Base-by-base conservation (phyloP, 53 echinoderm and acorn worm species). In the Arbacia lixula region DNA sequence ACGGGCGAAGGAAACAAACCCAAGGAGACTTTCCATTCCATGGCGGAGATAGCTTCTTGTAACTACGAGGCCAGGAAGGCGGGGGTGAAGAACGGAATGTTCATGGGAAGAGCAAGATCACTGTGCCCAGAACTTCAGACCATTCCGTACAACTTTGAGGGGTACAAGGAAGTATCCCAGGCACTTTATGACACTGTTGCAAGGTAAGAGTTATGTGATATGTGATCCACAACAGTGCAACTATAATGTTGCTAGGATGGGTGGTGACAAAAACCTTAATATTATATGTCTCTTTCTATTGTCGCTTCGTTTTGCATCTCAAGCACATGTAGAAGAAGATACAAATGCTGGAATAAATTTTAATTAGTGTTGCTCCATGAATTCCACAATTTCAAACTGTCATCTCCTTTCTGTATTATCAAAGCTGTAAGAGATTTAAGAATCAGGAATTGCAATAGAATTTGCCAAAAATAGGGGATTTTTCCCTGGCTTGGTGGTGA, bases 101-200 rank as follows among this genome's bases (percentile, higher is more conserved):
- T 87, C 52, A 94, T 98, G 94, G 98, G 98, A 19, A 73, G 68
- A 52, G 98, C 98, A 8, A 98, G 88, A 74, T 78, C 86, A n/a
- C 62, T 86, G 17, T 98, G 98, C 80, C 94, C 98, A 36, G 88
- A 92, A 19, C 85, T 98, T 6, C 87, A 90, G 89, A 98, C 92
- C 0, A 90, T 98, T 54, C 98, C 94, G 11, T 98, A 98, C 83
- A 91, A 98, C 67, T 98, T 96, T 94, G 98, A 98, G 27, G 87
- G 90, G 0, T 94, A 98, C 85, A 90, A 88, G 64, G 84, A 61
- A 54, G 94, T 98, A 11, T 92, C 98, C 8, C 82, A 88, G 67
- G 83, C 71, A 32, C 71, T 98, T 53, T 98, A 98, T 82, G 94
- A 93, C 26, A 98, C 88, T 2, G 85, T 98, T 8, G 98, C 98